Evolutionary conservation across 2,888 invertebrate genomes (phyloP), one percentile per base, ranked within the genome.

Genomic region (Bugulina stolonifera): DNA sequence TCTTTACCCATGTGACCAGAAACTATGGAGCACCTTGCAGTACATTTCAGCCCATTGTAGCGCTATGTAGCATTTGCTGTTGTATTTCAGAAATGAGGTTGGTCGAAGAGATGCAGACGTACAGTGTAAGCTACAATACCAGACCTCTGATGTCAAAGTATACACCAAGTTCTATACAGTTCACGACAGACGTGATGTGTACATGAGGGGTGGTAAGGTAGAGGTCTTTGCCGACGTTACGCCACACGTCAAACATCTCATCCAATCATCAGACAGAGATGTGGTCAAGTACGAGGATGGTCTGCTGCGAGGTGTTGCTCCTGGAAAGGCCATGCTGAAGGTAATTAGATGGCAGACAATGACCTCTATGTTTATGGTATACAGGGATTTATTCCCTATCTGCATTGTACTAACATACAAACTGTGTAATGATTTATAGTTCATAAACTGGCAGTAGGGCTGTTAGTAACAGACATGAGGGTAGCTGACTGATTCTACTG

Each of bases 181-280:
- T 5, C 29, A 64, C 34, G 27, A 64, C 22, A 27, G 64, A 34
- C 27, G 32, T 14, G 64, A 64, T 32, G 64, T 64, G 27, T 64
- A 64, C 64, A 64, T 64, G 64, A 64, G 64, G 32, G 64, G 64
- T 64, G 64, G 64, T 1, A 64, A 64, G 32, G 64, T 64, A 32
- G 64, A 64, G 32, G 64, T 64, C 29, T 64, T 64, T 64, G 64
- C 64, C 1, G 64, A 64, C n/a, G 32, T 64, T n/a, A 64, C 64
- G 2, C 32, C 32, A 14, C 32, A 64, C 27, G 64, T 64, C 64
- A 27, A 27, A 5, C 64, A 64, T n/a, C 64, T 64, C 5, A 64
- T 64, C 2, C 64, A 64, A 32, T 25, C 64, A n/a, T 64, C 64
- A 2, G n/a, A 64, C 32, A 25, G n/a, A 32, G 5, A 25, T 32